phyloP scores from a whole-genome alignment of 2,113 vertebrate species.

The Candoia aspera region DNA sequence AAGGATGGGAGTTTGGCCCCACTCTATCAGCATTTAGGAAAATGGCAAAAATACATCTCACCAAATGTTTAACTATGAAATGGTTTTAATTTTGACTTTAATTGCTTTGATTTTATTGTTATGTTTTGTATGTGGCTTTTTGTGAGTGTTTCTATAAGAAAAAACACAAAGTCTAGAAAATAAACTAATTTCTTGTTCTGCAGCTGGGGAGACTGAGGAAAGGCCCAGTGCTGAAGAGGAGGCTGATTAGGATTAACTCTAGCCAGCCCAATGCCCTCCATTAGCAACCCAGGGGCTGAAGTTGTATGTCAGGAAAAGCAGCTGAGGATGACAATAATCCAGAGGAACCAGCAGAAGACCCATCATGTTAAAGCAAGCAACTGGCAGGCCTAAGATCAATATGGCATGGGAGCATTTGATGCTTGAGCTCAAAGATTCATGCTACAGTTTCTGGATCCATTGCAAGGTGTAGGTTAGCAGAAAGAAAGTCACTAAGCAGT shows the following conservation, averaged over 20 bases:
- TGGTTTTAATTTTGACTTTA: background rate
- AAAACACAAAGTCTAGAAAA: background rate
- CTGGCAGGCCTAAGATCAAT: background rate
- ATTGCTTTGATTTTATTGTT: background rate
- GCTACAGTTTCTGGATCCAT: background rate
- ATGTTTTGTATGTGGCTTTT: background rate
- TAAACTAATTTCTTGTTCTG: background rate
- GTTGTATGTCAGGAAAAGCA: background rate
- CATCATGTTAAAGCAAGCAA: background rate
- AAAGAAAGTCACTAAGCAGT: background rate
- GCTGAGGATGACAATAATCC: background rate
- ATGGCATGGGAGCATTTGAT: background rate
- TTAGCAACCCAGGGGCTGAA: background rate
- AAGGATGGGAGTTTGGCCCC: background rate
- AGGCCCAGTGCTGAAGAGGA: background rate
- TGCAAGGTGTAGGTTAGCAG: background rate
- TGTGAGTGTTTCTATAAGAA: background rate
- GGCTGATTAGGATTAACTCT: background rate
- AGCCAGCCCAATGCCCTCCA: background rate
- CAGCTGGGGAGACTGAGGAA: background rate
- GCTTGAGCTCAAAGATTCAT: background rate
- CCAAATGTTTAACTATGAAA: background rate
- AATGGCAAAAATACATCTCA: background rate
- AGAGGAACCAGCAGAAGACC: background rate
- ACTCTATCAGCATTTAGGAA: background rate